Evolutionary conservation across 2,797 vertebrate species (phyloP), one percentile per base, ranked within the genome.

Genomic region (Stomatorhinus walkeri): DNA sequence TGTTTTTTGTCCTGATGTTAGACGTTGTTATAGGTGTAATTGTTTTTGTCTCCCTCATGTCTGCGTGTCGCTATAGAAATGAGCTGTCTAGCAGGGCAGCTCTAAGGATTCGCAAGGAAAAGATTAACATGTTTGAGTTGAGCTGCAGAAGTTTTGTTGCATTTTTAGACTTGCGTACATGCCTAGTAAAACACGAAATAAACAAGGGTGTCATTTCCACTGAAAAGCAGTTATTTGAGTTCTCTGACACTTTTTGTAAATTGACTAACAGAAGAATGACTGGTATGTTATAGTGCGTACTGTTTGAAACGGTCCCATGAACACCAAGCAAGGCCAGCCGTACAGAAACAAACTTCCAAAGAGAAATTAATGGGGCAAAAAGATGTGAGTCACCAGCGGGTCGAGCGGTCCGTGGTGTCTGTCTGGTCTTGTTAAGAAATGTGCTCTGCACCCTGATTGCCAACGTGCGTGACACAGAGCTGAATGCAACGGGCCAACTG

Each of bases 371-470:
- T 76, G 68, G 68, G 32, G 68, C 12, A 40, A 76, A 76, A 76
- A 24, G 76, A 61, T 84, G 24, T 28, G 51, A 81, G 49, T 81
- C 28, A 51, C 19, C 49, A 48, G 48, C 3, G 72, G 49, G 64
- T 48, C 61, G 28, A 51, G 24, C 48, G 32, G 51, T 81, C 32
- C 24, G 54, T 68, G 56, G 0, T 36, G 32, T 61, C 81, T 61
- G 48, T 56, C 87, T 5, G 52, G 46, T 68, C 56, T 48, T 43
- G 43, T 68, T 89, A 68, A 52, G 28, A 85, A 72, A 85, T 89
- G 59, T 54, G 43, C 28, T 36, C 61, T 49, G 24, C 12, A 1
- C 9, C 36, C 88, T 56, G 40, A 56, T 89, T 46, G 40, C 22
- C 19, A 68, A 72, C 22, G 14, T 28, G 7, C 46, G 19, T 68